These are phyloP conservation scores for Atta cephalotes DNA, from an alignment of 1,140 invertebrate genomes.

Conservation along the genomic window DNA sequence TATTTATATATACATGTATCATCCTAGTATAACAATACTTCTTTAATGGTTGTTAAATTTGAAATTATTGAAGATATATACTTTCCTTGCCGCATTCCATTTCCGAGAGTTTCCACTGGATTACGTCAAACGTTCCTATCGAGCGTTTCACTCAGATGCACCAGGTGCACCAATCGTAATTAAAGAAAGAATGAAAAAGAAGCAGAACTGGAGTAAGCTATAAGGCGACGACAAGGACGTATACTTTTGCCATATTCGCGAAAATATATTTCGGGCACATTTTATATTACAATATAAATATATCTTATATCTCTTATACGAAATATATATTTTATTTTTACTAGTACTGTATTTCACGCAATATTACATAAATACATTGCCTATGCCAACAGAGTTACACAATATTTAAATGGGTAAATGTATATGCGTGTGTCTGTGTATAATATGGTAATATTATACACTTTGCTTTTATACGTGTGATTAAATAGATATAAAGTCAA, in stretches of 20 bases:
- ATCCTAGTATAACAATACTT: too few relatives aligned
- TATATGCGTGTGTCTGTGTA: not conserved
- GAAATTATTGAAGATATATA: not conserved
- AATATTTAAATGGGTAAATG: not conserved
- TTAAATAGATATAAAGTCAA: conserved; percentile 4
- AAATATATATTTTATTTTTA: not conserved
- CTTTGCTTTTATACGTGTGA: not conserved
- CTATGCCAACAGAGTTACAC: not conserved
- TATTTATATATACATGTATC: not conserved
- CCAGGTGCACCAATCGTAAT: conserved; percentile 44
- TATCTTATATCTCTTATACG: too few relatives aligned
- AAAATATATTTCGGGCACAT: too few relatives aligned
- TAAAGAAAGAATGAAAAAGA: conserved; percentile 8
- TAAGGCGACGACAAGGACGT: not conserved
- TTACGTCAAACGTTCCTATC: conserved; percentile 47
- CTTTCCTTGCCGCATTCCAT: not conserved
- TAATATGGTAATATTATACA: not conserved
- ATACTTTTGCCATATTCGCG: too few relatives aligned
- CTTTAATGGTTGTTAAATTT: not conserved
- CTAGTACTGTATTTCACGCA: not conserved
- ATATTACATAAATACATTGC: too few relatives aligned
- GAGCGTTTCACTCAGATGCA: conserved; percentile 41
- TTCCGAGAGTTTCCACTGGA: conserved; percentile 26
- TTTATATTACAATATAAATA: not conserved
- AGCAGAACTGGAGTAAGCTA: not conserved